Conservation (phyloP, 1,140 invertebrate species). For the Acyrthosiphon pisum region DNA sequence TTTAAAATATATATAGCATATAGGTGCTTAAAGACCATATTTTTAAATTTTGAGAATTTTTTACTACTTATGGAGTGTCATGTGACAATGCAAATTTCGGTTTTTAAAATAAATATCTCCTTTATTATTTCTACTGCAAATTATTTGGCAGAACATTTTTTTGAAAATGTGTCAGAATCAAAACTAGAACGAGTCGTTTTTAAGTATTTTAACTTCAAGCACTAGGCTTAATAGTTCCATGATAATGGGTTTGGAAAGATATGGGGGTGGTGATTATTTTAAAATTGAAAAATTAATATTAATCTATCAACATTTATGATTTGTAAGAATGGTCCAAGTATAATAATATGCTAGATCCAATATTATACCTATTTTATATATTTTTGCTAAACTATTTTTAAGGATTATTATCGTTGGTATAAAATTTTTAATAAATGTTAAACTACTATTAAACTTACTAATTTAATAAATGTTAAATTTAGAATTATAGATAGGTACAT, state of each 20-base stretch:
- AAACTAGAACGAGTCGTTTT: not conserved
- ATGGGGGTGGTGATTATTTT: not conserved
- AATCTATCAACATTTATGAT: not conserved
- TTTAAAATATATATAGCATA: too few relatives aligned
- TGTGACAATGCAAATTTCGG: too few relatives aligned
- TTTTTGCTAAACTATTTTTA: not conserved
- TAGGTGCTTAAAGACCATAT: not conserved
- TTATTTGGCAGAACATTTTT: too few relatives aligned
- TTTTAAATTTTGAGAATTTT: not conserved
- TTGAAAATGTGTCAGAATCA: too few relatives aligned
- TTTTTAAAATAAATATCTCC: too few relatives aligned
- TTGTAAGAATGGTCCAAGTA: not conserved
- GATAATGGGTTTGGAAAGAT: not conserved
- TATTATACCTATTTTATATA: not conserved
- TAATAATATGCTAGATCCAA: not conserved
- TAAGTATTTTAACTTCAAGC: not conserved
- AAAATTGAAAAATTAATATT: not conserved
- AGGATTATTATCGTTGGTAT: not conserved
- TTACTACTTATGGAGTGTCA: not conserved
- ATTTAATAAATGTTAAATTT: too few relatives aligned
- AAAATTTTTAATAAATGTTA: not conserved
- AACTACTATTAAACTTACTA: too few relatives aligned
- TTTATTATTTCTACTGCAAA: too few relatives aligned
- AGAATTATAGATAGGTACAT: too few relatives aligned
- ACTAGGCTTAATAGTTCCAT: not conserved